Evolutionary conservation across 2,113 vertebrate genomes (phyloP), one percentile per base, ranked within the genome.

Genomic region (Xiphophorus maculatus): DNA sequence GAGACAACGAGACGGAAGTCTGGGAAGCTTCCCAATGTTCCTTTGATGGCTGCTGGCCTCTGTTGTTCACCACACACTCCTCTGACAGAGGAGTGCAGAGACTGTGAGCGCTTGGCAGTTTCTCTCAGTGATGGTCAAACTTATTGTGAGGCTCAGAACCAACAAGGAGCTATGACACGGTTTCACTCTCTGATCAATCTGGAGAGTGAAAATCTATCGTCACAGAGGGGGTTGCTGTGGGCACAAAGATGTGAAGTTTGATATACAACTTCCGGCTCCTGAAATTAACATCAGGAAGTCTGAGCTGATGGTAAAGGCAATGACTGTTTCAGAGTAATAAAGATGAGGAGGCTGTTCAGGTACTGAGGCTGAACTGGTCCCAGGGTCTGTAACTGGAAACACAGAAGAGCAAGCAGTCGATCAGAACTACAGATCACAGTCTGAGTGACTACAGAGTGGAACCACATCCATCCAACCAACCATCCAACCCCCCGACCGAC

Each of bases 1-100:
- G 87, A 90, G 86, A 87, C 90, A 81, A 91, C 81, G 79, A 82
- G 83, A 82, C 64, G 84, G 86, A 89, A 88, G 82, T 79, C 40
- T 74, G 80, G 91, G 86, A 91, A 92, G 92, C 90, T 63, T 76
- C 87, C 93, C 88, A 92, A 86, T 32, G 79, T 91, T 91, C 71
- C 71, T 88, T 81, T 87, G 88, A 89, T 79, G 74, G 76, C 88
- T 76, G 88, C 80, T 80, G 86, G 89, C 81, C 82, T 76, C 81
- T 29, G 51, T 73, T 71, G 42, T 79, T 87, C 72, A 14, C 65
- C 81, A 71, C 79, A 4, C 62, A 63, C 75, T 84, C 81, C 68
- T 74, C 81, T 68, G 78, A 79, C 69, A 44, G 82, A 6, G 70
- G 54, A 77, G 83, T n/a, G 30, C 66, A 37, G 66, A 82, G 83